Evolutionary conservation across 64 coral and sea anemone species (phyloP).

Genomic region (Stylophora pistillata): DNA sequence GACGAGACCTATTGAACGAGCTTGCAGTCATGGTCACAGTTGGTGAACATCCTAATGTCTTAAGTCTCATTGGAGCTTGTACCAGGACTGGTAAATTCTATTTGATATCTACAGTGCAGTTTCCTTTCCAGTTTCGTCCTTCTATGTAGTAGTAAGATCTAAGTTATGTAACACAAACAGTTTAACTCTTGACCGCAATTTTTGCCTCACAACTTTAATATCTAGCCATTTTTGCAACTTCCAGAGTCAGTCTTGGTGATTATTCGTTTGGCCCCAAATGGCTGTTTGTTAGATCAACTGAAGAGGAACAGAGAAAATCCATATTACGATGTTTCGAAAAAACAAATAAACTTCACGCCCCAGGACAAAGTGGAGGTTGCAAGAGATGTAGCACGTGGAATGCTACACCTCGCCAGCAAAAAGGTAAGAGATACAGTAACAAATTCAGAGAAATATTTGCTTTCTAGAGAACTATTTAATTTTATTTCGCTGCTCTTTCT

Average conservation of each 20-base stretch:
- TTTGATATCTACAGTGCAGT: neutral
- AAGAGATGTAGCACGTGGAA: conserved; percentile 10
- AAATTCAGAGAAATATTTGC: too few species aligned
- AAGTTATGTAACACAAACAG: too few species aligned
- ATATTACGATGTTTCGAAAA: neutral
- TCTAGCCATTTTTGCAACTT: neutral
- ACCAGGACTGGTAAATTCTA: conserved; percentile 19
- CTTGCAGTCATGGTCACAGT: conserved; percentile 31
- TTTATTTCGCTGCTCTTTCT: neutral
- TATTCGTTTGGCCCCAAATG: neutral
- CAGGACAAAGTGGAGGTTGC: neutral
- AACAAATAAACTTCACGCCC: neutral
- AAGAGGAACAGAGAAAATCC: conserved; percentile 9
- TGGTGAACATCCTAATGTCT: conserved; percentile 51
- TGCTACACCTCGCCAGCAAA: conserved; percentile 13
- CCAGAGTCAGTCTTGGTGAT: neutral
- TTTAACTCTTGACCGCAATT: too few species aligned
- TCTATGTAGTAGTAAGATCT: too few species aligned
- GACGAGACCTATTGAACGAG: conserved; percentile 37
- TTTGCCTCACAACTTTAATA: neutral
- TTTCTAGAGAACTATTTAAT: too few species aligned
- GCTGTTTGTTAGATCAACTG: neutral
- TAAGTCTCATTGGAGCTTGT: conserved; percentile 54
- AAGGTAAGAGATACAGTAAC: neutral
- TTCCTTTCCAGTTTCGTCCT: too few species aligned